Percentiles rank a stretch among this genome's conserved stretches.
These are phyloP conservation scores for Sebastiscus albofasciatus DNA, from an alignment of 2,797 vertebrate species.

Conservation along the genomic window DNA sequence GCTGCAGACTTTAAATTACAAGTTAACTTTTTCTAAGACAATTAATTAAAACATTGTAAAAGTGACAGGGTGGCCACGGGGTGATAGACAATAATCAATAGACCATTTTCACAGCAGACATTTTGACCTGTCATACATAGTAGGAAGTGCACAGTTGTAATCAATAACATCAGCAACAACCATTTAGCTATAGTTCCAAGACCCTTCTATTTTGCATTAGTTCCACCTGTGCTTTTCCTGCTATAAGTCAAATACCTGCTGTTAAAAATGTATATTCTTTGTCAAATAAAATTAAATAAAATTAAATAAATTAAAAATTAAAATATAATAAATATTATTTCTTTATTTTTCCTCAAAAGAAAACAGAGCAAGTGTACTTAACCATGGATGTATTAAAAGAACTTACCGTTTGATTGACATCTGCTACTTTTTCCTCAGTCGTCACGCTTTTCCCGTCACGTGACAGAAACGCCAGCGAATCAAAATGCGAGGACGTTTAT, in stretches of 20 bases:
- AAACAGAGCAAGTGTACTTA: background rate
- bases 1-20: background rate
- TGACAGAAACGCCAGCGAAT: slow-evolving; percentile 48
- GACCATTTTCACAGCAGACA: background rate
- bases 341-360: background rate
- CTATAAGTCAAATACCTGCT: background rate
- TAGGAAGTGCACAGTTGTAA: background rate
- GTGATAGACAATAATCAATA: background rate
- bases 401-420: background rate
- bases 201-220: background rate
- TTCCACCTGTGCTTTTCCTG: background rate
- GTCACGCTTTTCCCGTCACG: background rate
- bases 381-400: too few relatives aligned
- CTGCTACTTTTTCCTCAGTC: background rate
- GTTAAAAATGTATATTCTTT: background rate
- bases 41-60: background rate
- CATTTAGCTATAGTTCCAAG: background rate
- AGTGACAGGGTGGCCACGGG: background rate
- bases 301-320: too few relatives aligned
- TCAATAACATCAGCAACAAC: background rate
- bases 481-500: background rate
- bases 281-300: background rate
- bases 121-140: background rate
- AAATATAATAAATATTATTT: background rate
- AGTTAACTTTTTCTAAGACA: background rate